Evolutionary conservation across 1,140 invertebrate species (phyloP), one percentile per base, ranked within the genome.

Genomic region (Homalodisca vitripennis): DNA sequence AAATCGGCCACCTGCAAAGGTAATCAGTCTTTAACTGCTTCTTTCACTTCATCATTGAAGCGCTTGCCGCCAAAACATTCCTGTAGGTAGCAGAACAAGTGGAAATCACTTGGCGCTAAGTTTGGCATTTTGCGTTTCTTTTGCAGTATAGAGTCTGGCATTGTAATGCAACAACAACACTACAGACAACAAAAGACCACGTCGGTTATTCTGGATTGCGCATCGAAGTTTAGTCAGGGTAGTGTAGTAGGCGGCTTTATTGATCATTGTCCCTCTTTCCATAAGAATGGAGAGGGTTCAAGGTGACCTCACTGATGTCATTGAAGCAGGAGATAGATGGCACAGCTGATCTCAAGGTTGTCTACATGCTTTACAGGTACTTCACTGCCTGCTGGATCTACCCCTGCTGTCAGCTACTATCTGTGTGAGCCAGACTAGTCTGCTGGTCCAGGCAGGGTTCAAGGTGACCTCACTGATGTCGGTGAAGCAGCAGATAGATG

Each of bases 401-500:
- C 72, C 72, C n/a, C 17, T 66, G 14, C 67, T 71, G 13, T 71
- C 72, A 46, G 72, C 72, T 1, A 66, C 72, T 29, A 32, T 73
- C 1, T 70, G 63, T 34, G 48, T 73, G 14, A 70, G 72, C 34
- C 70, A 73, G 55, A 65, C 67, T 17, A 55, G 67, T 17, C 32
- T 66, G n/a, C 22, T 66, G 26, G 32, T 41, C 2, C 63, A 66
- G 41, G 63, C 63, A 20, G 63, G 63, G 6, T 26, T 66, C 6
- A 66, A 66, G 26, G 63, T 46, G 13, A n/a, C 63, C 10, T 14
- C 31, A 27, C 32, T 66, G 41, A 1, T 47, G 17, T 26, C 34
- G 26, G 32, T 27, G 10, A 46, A 20, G 26, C 32, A 47, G 30
- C 32, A 14, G 26, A 29, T 66, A 17, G 32, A 46, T 3, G 10